Base-by-base conservation (phyloP, 2,113 vertebrate species). In the Chunga burmeisteri region DNA sequence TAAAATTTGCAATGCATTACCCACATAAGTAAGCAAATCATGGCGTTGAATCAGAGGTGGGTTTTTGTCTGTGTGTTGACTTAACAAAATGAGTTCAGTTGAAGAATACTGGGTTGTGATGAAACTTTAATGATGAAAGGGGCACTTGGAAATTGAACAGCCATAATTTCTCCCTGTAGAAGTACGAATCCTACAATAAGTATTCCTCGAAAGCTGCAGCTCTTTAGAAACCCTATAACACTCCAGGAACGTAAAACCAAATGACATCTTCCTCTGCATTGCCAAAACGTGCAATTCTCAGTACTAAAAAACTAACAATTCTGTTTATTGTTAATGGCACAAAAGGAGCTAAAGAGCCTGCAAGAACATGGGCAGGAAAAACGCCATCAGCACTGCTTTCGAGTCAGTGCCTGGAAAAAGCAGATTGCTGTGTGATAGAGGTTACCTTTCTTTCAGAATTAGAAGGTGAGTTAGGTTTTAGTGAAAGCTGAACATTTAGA, bases 121-220 rank as follows among this genome's bases (percentile, higher is more conserved):
- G 65, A 88, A 97, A 74, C 32, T 94, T 95, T 55, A 88, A 88
- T 92, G 83, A 89, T 65, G 20, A 91, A 94, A 95, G 32, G 25
- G 38, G 29, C 50, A 62, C 66, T 78, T 80, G 59, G 66, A 92
- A 92, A 88, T 56, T 23, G 18, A 94, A 89, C 20, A 21, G 44
- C 23, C 26, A 21, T 66, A 61, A 53, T 95, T 94, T 84, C 66
- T 92, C 30, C 29, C 34, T 92, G 38, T 67, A 68, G 81, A 94
- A 67, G 2, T 63, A 52, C 42, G 61, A 93, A 77, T 53, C 32
- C 30, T 73, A 30, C 17, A n/a, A 5, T 16, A 83, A 86, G 40
- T 61, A 49, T 15, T 81, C 50, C 22, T 66, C 58, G 61, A 96
- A 91, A 81, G 15, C 14, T 71, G 25, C 36, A 93, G 56, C 22